phyloP scores from a whole-genome alignment of 2,888 invertebrate genomes.

The Electrophaes corylata region DNA sequence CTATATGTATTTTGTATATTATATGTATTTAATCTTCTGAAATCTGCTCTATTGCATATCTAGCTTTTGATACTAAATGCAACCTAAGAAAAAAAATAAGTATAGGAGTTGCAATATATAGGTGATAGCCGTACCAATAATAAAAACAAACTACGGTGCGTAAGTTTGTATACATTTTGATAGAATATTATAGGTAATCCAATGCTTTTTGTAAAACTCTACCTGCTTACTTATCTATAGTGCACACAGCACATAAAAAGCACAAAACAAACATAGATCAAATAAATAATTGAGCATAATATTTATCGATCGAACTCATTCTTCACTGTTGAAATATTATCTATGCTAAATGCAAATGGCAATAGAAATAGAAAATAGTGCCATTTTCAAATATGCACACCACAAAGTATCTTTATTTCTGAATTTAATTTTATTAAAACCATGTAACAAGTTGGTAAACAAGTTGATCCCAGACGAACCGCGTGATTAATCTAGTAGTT shows the following conservation, averaged over 20 bases:
- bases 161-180: neutral
- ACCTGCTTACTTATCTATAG: neutral
- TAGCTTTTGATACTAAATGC: constrained; percentile 10
- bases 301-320: neutral
- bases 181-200: neutral
- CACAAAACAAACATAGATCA: neutral
- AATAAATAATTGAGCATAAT: neutral
- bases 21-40: constrained; percentile 3
- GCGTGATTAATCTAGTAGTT: neutral
- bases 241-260: neutral
- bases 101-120: neutral
- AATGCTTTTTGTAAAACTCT: constrained; percentile 5
- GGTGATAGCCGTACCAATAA: too few relatives aligned
- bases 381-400: neutral
- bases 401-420: neutral
- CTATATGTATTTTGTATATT: neutral
- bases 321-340: neutral
- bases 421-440: neutral
- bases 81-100: neutral
- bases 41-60: constrained; percentile 4
- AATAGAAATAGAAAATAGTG: neutral
- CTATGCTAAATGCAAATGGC: neutral
- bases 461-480: neutral
- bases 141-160: neutral
- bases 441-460: neutral